phyloP scores from a whole-genome alignment of 2,888 invertebrate species.

The Sinopyrophorus schimmeli region DNA sequence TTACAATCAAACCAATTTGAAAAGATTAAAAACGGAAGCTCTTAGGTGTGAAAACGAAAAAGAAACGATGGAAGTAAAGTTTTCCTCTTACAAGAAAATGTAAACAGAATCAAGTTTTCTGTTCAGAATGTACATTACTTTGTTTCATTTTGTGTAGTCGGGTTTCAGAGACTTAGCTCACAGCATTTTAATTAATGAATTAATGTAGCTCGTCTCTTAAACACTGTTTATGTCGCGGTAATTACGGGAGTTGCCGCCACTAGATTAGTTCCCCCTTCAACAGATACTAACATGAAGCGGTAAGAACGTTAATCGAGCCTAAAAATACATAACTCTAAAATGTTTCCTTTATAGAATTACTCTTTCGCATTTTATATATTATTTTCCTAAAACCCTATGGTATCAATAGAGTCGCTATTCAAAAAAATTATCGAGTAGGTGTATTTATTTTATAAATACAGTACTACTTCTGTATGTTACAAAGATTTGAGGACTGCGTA shows the following conservation, averaged over 20 bases:
- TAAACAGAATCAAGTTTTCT: conserved; percentile 29
- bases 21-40: conserved; percentile 16
- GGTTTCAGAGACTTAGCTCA: conserved; percentile 47
- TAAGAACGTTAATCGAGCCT: conserved; percentile 51
- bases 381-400: no score
- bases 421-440: no score
- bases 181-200: conserved; percentile 58
- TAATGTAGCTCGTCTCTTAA: conserved; percentile 58
- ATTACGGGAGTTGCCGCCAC: conserved; percentile 55
- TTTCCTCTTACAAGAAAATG: conserved; percentile 10
- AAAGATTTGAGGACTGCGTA: no score
- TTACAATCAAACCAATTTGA: conserved; percentile 1
- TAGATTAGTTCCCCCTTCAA: conserved; percentile 32
- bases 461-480: no score
- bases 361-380: neutral
- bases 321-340: no score
- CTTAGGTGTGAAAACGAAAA: conserved; percentile 2
- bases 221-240: conserved; percentile 58
- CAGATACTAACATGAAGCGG: conserved; percentile 31
- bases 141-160: conserved; percentile 43
- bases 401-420: no score
- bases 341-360: neutral
- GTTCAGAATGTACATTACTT: conserved; percentile 38
- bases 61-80: neutral
- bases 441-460: no score